phyloP scores from a whole-genome alignment of 2,888 invertebrate species.

The Myopa tessellatipennis region DNA sequence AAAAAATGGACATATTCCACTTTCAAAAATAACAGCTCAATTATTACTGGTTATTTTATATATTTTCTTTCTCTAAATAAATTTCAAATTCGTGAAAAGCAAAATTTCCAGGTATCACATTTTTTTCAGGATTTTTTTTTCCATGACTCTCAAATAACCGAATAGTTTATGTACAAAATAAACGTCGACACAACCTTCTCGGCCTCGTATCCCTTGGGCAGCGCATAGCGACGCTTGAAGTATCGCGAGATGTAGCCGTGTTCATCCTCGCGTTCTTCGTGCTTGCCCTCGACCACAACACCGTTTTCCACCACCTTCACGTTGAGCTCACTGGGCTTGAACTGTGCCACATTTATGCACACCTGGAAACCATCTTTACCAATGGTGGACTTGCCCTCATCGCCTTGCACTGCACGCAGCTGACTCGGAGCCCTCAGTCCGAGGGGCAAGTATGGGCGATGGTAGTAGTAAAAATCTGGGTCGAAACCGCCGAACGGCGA shows the following conservation, averaged over 20 bases:
- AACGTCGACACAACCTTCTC: slow-evolving; percentile 78
- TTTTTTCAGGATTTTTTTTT: no score
- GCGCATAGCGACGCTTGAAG: slow-evolving; percentile 78
- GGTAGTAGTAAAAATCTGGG: slow-evolving; percentile 29
- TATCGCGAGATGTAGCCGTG: slow-evolving; percentile 80
- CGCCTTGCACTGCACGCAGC: slow-evolving; percentile 71
- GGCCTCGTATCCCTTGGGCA: slow-evolving; percentile 81
- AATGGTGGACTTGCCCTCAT: slow-evolving; percentile 69
- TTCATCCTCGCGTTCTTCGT: slow-evolving; percentile 79
- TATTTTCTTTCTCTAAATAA: no score
- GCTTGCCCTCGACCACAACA: slow-evolving; percentile 79
- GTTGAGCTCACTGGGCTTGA: slow-evolving; percentile 79
- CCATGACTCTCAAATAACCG: no score
- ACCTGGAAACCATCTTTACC: slow-evolving; percentile 78
- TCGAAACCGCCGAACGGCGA: slow-evolving; percentile 44
- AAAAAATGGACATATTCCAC: no score
- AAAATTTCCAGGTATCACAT: no score
- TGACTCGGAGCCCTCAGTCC: slow-evolving; percentile 25
- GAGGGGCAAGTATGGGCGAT: slow-evolving; percentile 34
- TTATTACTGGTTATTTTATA: no score
- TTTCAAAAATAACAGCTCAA: no score
- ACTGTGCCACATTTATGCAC: slow-evolving; percentile 82
- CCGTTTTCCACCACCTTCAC: slow-evolving; percentile 81
- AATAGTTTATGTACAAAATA: no score
- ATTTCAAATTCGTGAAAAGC: no score